A percentile compares a stretch with the other conserved stretches of the same genome.
Evolutionary conservation across 2,113 vertebrate genomes (phyloP).

Genomic region (Tenrec ecaudatus): DNA sequence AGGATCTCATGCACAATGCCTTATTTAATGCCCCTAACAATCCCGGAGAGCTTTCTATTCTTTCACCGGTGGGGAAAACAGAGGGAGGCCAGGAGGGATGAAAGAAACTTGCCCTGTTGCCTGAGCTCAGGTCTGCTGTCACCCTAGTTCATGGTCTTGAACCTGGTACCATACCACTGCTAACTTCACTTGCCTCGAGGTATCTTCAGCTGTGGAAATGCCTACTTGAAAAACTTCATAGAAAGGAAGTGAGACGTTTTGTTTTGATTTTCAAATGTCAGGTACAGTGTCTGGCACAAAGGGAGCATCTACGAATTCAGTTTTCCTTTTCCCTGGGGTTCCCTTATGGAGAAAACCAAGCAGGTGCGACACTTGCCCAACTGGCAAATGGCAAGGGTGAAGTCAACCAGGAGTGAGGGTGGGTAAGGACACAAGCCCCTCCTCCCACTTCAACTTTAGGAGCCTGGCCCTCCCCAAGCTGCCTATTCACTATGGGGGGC

Average conservation of each 20-base stretch:
- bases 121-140: neutral
- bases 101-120: neutral
- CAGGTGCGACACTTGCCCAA: neutral
- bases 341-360: neutral
- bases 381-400: neutral
- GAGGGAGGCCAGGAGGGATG: neutral
- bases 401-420: neutral
- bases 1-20: neutral
- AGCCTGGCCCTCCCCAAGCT: neutral
- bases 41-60: neutral
- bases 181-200: neutral
- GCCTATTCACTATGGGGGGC: neutral
- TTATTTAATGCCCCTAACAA: neutral
- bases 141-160: neutral
- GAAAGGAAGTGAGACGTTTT: neutral
- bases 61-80: neutral
- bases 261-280: neutral
- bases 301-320: neutral
- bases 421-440: neutral
- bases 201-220: neutral
- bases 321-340: conserved; percentile 14
- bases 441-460: neutral
- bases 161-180: too few relatives aligned
- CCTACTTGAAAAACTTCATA: neutral
- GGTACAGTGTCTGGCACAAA: neutral